Evolutionary conservation across 2,888 invertebrate species (phyloP), one percentile per base, ranked within the genome.

Genomic region (Pristionchus maxplancki): DNA sequence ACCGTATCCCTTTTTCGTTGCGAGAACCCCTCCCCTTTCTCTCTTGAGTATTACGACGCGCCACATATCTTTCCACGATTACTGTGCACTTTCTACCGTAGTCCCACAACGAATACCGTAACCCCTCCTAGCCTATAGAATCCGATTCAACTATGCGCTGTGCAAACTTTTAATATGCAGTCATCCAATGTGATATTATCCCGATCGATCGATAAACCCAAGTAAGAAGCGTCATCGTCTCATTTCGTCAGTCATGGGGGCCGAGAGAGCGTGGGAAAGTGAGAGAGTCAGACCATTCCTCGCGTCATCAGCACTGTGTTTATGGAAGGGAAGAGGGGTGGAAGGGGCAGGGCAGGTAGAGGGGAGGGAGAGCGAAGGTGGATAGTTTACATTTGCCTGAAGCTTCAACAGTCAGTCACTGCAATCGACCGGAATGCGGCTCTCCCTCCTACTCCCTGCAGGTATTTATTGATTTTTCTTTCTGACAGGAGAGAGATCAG

Each of bases 11-110:
- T 9, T n/a, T 44, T 40, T 48, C 78, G 78, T 20, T 71, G 20
- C 40, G 44, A 78, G 78, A 78, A 40, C 40, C n/a, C 74, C 8
- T 9, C 31, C 78, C 9, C 78, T 78, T 48, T 28, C 78, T 44
- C 44, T 40, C n/a, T 48, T 5, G 44, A 78, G 78, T 78, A 78
- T 78, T 78, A 78, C 48, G 44, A 44, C 17, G 44, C 78, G 28
- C 78, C 78, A 78, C 78, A 78, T 78, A 78, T 78, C 78, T 78
- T 78, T 78, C 78, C 37, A 28, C n/a, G n/a, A 48, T 48, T 78
- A 24, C 37, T 48, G 13, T 78, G 78, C 78, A 78, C 78, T 78
- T 78, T 78, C 78, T 78, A 40, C 44, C 11, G 78, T 78, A 78
- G 78, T n/a, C 28, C 48, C 31, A 37, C 71, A 71, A 71, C 71